Conservation (phyloP, 2,797 vertebrate genomes). For the Myotis vivesi region DNA sequence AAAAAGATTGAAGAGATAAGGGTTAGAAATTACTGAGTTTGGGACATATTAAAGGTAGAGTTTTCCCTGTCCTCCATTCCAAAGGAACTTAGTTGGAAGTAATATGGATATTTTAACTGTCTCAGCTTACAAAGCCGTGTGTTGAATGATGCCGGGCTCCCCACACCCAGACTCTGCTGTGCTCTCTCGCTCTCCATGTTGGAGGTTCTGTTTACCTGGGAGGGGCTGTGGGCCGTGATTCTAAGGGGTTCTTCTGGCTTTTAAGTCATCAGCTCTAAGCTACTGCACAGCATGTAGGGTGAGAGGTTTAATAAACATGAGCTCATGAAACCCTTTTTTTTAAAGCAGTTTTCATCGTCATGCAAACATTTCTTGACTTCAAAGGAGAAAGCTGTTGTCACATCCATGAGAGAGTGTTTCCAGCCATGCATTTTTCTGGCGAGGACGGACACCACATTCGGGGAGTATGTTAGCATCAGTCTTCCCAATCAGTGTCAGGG, state of each 20-base stretch:
- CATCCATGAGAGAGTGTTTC: slow-evolving; percentile 22
- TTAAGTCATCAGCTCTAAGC: slow-evolving; percentile 10
- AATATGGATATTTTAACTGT: background rate
- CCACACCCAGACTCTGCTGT: background rate
- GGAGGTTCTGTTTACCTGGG: background rate
- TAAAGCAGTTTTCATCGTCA: slow-evolving; percentile 42
- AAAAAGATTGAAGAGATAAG: background rate
- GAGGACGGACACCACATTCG: background rate
- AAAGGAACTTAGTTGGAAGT: background rate
- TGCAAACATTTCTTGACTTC: slow-evolving; percentile 53
- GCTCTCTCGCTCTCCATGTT: background rate
- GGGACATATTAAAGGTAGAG: background rate
- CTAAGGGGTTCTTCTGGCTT: background rate
- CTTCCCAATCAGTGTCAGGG: slow-evolving; percentile 24
- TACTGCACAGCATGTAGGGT: background rate
- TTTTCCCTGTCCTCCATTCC: background rate
- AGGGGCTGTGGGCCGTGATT: background rate
- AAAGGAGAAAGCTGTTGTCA: slow-evolving; percentile 9
- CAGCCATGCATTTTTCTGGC: background rate
- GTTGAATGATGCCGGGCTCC: background rate
- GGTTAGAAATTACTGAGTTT: background rate
- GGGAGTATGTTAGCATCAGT: background rate
- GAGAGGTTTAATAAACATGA: slow-evolving; percentile 56
- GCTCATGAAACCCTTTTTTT: slow-evolving; percentile 52
- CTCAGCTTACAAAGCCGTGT: background rate